These are phyloP conservation scores for Marmota monax DNA, from an alignment of 2,113 vertebrate species.

Conservation along the genomic window DNA sequence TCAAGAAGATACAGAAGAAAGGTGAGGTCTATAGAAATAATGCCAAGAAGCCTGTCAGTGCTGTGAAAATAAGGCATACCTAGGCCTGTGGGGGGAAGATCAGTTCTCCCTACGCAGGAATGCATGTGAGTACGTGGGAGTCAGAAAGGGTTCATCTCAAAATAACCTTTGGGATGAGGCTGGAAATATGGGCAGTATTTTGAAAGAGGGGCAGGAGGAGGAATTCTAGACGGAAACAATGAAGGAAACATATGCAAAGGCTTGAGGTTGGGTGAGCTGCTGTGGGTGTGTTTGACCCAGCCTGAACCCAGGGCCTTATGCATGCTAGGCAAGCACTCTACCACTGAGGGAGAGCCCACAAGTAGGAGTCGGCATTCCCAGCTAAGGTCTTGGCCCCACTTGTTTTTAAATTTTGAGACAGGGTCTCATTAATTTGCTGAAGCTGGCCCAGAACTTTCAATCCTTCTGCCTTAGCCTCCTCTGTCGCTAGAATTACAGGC, in stretches of 20 bases:
- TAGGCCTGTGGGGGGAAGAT: too few species aligned
- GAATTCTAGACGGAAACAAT: neutral
- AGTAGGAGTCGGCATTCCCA: too few species aligned
- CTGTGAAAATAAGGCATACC: neutral
- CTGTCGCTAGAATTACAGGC: neutral
- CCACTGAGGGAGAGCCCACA: neutral
- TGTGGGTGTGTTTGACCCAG: too few species aligned
- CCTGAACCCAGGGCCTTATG: neutral
- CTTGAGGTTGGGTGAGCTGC: neutral
- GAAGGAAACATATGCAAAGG: neutral
- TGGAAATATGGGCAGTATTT: neutral
- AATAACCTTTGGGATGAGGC: neutral
- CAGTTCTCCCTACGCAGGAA: neutral
- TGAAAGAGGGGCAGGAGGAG: neutral
- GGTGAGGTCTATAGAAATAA: neutral
- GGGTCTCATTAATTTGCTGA: neutral
- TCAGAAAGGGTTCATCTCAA: neutral
- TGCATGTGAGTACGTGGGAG: neutral
- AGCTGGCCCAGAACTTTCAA: neutral
- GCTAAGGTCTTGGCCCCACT: neutral
- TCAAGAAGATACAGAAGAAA: neutral
- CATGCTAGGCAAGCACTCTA: neutral
- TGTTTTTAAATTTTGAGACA: neutral
- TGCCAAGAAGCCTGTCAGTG: neutral
- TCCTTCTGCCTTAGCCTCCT: neutral